These are phyloP conservation scores for Tyto alba DNA, from an alignment of 2,113 vertebrate genomes.

Conservation along the genomic window DNA sequence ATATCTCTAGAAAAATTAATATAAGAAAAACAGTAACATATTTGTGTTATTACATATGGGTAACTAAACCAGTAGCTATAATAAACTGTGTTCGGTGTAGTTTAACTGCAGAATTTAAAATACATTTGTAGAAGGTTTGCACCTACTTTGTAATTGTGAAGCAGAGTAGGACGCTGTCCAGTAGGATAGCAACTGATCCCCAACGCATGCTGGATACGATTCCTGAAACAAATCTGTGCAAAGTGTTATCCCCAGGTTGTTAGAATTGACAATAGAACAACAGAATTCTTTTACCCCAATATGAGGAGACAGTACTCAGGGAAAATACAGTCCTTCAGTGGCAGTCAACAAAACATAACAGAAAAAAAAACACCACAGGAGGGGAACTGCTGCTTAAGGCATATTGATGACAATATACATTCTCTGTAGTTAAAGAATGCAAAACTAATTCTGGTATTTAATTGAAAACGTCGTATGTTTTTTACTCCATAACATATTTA, in stretches of 20 bases:
- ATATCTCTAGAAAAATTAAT: not conserved
- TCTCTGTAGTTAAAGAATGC: not conserved
- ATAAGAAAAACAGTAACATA: not conserved
- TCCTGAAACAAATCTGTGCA: not conserved
- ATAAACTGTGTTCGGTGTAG: not conserved
- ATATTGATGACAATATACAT: not conserved
- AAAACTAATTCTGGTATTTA: not conserved
- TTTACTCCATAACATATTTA: not conserved
- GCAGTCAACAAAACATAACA: not conserved
- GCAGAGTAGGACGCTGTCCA: not conserved
- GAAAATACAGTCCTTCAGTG: not conserved
- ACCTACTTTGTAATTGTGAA: not conserved
- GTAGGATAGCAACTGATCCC: not conserved
- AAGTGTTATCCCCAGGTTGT: not conserved
- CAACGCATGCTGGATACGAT: rapidly evolving
- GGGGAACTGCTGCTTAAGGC: not conserved
- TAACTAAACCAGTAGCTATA: not conserved
- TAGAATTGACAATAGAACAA: not conserved
- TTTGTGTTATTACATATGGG: not conserved
- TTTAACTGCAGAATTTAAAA: not conserved
- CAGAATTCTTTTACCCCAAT: not conserved
- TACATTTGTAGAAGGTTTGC: not conserved
- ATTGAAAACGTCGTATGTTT: not conserved
- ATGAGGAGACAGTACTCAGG: not conserved
- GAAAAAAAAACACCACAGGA: rapidly evolving